phyloP scores from a whole-genome alignment of 1,140 invertebrate species.

The Anastrepha ludens region DNA sequence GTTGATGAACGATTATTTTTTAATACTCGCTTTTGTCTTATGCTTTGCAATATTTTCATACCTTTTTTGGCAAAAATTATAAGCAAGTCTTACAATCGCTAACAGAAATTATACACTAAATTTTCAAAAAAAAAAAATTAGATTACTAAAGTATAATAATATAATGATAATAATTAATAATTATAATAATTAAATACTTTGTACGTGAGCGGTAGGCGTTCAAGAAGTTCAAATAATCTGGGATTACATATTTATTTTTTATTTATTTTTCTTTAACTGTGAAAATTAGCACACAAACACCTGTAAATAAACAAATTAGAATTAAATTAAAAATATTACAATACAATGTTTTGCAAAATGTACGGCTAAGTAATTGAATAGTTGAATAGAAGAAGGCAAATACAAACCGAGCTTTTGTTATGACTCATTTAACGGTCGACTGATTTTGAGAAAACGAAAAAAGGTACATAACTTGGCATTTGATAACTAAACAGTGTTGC shows the following conservation, averaged over 20 bases:
- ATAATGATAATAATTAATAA: conserved; percentile 40
- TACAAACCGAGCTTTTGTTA: conserved; percentile 43
- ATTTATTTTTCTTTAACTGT: conserved; percentile 24
- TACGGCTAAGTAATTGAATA: conserved; percentile 30
- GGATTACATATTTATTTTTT: neutral
- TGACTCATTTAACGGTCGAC: conserved; percentile 28
- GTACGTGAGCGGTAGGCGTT: conserved; percentile 46
- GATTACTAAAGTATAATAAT: conserved; percentile 46
- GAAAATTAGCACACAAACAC: conserved; percentile 53
- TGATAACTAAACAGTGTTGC: neutral
- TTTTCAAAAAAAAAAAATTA: conserved; percentile 1
- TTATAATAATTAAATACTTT: conserved; percentile 49
- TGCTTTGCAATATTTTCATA: conserved; percentile 17
- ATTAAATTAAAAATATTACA: conserved; percentile 54
- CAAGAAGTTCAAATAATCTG: conserved; percentile 53
- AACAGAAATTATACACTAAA: conserved; percentile 30
- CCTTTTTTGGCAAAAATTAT: neutral
- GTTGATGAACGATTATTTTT: neutral
- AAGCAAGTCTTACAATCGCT: conserved; percentile 30
- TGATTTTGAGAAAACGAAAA: conserved; percentile 47
- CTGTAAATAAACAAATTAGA: conserved; percentile 49
- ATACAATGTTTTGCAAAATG: conserved; percentile 49
- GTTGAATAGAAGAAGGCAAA: conserved; percentile 26
- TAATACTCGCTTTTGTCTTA: neutral
- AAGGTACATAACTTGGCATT: neutral